A percentile compares a stretch with the other conserved stretches of the same genome.
These are phyloP conservation scores for Petroica traversi DNA, from an alignment of 2,113 vertebrate genomes.

Conservation along the genomic window DNA sequence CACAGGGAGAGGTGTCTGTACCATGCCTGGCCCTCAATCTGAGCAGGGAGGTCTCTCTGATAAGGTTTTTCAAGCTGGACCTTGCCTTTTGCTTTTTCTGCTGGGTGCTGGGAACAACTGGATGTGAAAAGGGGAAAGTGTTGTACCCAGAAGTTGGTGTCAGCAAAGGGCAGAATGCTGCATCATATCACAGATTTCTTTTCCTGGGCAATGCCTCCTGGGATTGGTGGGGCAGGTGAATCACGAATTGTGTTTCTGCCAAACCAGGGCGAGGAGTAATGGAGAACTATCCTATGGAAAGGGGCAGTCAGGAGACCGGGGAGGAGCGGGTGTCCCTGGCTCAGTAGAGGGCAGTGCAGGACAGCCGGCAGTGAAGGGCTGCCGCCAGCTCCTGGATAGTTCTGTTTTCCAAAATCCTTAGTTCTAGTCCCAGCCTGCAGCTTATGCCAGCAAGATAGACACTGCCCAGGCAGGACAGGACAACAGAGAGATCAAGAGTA, in stretches of 20 bases:
- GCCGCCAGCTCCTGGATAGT: background rate
- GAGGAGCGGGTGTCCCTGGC: background rate
- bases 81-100: background rate
- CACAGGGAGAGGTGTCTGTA: background rate
- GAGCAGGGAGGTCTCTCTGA: background rate
- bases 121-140: background rate
- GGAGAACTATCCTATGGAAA: background rate
- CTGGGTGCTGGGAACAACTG: background rate
- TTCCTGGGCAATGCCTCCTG: background rate
- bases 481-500: background rate
- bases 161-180: background rate
- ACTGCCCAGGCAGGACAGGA: background rate
- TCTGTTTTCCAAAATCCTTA: background rate
- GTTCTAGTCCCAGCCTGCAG: background rate
- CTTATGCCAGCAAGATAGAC: background rate
- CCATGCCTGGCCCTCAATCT: background rate
- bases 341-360: conserved; percentile 56
- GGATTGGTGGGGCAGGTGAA: rapidly evolving
- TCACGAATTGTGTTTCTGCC: background rate
- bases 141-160: background rate
- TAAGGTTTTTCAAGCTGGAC: background rate
- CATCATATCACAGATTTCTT: background rate
- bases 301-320: rapidly evolving
- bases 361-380: background rate
- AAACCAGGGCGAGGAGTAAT: background rate